A percentile compares a stretch with the other conserved stretches of the same genome.
Evolutionary conservation across 2,888 invertebrate genomes (phyloP).

Genomic region (Phoenoteleia sp.): DNA sequence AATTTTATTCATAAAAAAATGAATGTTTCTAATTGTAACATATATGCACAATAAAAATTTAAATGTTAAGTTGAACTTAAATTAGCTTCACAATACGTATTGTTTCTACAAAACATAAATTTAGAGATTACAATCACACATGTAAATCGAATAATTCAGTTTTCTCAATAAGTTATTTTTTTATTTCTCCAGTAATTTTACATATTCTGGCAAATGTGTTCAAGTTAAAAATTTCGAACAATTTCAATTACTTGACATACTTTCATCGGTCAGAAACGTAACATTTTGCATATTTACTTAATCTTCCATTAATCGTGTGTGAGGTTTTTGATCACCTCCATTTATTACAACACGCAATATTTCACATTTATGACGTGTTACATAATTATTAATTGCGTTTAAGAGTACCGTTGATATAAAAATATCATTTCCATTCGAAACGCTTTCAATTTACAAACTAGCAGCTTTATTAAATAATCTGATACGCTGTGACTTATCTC

Average conservation of each 20-base stretch:
- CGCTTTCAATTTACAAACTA: not conserved
- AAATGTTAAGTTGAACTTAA: too few species aligned
- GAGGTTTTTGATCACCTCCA: not conserved
- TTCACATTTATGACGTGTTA: slow-evolving; percentile 28
- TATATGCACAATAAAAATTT: too few species aligned
- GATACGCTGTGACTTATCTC: not conserved
- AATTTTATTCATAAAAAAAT: too few species aligned
- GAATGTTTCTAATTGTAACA: too few species aligned
- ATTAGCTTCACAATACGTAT: too few species aligned
- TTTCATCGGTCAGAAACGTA: not conserved
- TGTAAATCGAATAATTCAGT: not conserved
- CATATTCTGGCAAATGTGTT: not conserved
- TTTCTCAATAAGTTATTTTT: not conserved
- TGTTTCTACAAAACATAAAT: not conserved
- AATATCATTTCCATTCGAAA: not conserved
- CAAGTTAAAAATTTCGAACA: too few species aligned
- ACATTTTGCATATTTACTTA: slow-evolving; percentile 26
- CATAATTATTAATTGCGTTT: slow-evolving; percentile 24
- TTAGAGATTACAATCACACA: not conserved
- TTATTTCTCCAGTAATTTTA: not conserved
- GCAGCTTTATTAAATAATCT: not conserved
- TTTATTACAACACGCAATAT: slow-evolving; percentile 18
- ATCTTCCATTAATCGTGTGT: slow-evolving; percentile 19
- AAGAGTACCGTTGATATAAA: too few species aligned
- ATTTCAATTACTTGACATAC: too few species aligned